phyloP scores from a whole-genome alignment of 2,113 vertebrate genomes.

The Ceuthmochares aereus region DNA sequence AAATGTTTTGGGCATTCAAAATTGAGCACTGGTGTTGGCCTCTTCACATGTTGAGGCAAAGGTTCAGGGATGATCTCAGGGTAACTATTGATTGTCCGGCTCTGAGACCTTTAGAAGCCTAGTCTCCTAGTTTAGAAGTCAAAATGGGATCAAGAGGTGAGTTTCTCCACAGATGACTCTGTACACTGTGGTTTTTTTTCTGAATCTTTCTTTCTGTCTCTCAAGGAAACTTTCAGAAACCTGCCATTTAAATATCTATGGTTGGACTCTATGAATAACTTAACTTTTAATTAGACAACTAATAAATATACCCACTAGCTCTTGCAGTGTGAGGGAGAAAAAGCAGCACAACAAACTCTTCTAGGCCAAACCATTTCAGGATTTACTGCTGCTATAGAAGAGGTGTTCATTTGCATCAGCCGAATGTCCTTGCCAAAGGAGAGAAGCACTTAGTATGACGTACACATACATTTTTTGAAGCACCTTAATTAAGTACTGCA shows the following conservation, averaged over 20 bases:
- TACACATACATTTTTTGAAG: not conserved
- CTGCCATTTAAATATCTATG: not conserved
- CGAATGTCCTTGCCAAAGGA: not conserved
- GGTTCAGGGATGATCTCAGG: not conserved
- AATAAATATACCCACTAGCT: not conserved
- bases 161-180: not conserved
- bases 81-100: not conserved
- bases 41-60: not conserved
- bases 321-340: not conserved
- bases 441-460: not conserved
- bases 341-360: not conserved
- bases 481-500: constrained; percentile 15
- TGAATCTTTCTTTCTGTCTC: not conserved
- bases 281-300: not conserved
- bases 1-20: not conserved
- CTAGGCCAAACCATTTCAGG: not conserved
- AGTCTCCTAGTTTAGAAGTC: not conserved
- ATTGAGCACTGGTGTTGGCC: not conserved
- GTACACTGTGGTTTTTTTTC: not conserved
- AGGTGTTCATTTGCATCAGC: not conserved
- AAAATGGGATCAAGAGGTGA: not conserved
- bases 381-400: not conserved
- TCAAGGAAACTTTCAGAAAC: not conserved
- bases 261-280: not conserved
- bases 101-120: not conserved